Evolutionary conservation across 1,140 invertebrate species (phyloP), one percentile per base, ranked within the genome.

Genomic region (Drosophila trapezifrons): DNA sequence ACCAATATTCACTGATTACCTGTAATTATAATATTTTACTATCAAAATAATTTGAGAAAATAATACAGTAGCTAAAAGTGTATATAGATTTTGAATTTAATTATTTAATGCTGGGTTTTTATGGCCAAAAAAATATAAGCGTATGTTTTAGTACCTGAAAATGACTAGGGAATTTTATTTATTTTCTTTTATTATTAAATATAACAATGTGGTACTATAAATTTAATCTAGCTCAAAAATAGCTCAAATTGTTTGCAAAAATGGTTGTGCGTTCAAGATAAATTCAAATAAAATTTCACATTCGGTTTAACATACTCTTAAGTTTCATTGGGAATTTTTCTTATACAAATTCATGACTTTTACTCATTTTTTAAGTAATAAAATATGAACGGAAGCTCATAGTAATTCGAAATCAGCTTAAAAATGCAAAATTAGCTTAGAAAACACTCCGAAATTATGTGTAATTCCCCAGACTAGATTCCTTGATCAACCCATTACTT

Each of bases 401-500:
- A 9, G 20, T n/a, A 46, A n/a, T n/a, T n/a, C n/a, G n/a, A 46
- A n/a, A n/a, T 4, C 22, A 7, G 9, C 9, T 17, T 7, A 51
- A 12, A 35, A 27, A 27, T 27, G 27, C 27, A 49, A 4, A 7
- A 27, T 7, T 7, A 7, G 7, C 29, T 3, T n/a, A 38, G 9
- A 56, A 29, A 59, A 17, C 25, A 25, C 10, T 22, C 18, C 8
- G 7, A 37, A 47, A 47, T 25, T 10, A 25, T 25, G 18, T 17
- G 27, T 22, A 20, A 17, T 27, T 40, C 7, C 22, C 4, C 5
- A n/a, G 17, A 62, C 29, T 29, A 42, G 18, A 35, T 46, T 49
- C 43, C 46, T 45, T 49, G 29, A 64, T 65, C 22, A 45, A 32
- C 29, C 37, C 27, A 25, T 46, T 49, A 64, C 45, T 4, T 42